These are phyloP conservation scores for Drosophila setifemur DNA, from an alignment of 1,140 invertebrate genomes.

Conservation along the genomic window DNA sequence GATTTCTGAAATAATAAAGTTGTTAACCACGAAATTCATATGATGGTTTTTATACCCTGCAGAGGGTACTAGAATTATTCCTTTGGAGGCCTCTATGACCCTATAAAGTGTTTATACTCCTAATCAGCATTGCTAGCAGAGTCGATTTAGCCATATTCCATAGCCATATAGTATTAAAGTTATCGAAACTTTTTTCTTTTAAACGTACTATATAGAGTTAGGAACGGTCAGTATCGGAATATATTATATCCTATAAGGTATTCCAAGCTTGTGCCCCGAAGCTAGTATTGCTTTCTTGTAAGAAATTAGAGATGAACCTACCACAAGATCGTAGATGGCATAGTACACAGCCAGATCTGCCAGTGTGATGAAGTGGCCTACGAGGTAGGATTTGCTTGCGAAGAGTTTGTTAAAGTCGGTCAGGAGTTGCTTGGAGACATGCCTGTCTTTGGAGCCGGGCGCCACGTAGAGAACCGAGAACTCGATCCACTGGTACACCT, in stretches of 20 bases:
- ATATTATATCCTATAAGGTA: too few species aligned
- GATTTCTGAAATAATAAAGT: conserved; percentile 76
- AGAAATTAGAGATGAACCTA: conserved; percentile 52
- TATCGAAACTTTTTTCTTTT: too few species aligned
- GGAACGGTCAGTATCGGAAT: too few species aligned
- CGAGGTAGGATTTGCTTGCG: conserved; percentile 84
- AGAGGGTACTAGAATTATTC: too few species aligned
- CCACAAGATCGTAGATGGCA: conserved; percentile 84
- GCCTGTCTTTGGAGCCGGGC: conserved; percentile 82
- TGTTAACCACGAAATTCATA: not conserved
- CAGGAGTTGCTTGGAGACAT: conserved; percentile 63
- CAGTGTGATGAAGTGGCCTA: conserved; percentile 84
- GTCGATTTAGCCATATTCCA: too few species aligned
- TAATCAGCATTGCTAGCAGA: too few species aligned
- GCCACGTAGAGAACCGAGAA: conserved; percentile 83
- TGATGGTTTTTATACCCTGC: not conserved
- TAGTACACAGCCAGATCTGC: conserved; percentile 86
- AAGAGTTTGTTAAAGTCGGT: conserved; percentile 84
- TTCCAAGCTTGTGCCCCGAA: too few species aligned
- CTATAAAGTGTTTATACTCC: too few species aligned
- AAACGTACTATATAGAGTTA: too few species aligned
- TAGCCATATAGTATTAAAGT: too few species aligned
- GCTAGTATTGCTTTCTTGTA: too few species aligned
- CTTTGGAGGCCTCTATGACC: too few species aligned
- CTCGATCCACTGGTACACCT: conserved; percentile 84